phyloP scores from a whole-genome alignment of 2,113 vertebrate genomes.

The Myanophis thanlyinensis region DNA sequence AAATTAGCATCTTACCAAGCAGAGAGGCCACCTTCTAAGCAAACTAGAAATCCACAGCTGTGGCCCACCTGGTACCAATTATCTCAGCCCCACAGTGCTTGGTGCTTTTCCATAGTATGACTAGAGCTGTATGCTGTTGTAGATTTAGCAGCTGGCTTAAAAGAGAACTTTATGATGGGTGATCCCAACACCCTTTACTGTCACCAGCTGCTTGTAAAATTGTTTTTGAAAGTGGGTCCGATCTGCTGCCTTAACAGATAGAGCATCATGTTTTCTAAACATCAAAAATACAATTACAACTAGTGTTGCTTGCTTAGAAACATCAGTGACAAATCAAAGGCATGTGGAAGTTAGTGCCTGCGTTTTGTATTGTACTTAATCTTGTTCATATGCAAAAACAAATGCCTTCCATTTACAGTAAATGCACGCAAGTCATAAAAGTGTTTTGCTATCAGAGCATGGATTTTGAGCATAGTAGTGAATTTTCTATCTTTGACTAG shows the following conservation, averaged over 20 bases:
- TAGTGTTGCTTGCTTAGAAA: slow-evolving; percentile 45
- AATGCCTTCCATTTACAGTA: slow-evolving; percentile 24
- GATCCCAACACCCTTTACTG: slow-evolving; percentile 44
- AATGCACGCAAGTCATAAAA: neutral
- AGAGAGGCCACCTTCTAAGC: slow-evolving; percentile 42
- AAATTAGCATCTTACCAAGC: slow-evolving; percentile 47
- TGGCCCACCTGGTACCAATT: slow-evolving; percentile 58
- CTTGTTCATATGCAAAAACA: slow-evolving; percentile 40
- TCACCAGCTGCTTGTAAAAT: slow-evolving; percentile 52
- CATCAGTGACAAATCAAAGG: slow-evolving; percentile 33
- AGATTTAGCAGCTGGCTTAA: slow-evolving; percentile 48
- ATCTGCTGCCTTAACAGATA: slow-evolving; percentile 51
- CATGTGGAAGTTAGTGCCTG: slow-evolving; percentile 32
- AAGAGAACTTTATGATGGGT: slow-evolving; percentile 32
- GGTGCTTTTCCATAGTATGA: slow-evolving; percentile 38
- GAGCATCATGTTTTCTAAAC: neutral
- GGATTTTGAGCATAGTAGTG: neutral
- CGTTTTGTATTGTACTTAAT: slow-evolving; percentile 50
- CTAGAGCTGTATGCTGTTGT: slow-evolving; percentile 29
- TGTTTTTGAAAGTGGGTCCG: slow-evolving; percentile 32
- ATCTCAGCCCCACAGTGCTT: slow-evolving; percentile 44
- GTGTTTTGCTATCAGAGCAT: neutral
- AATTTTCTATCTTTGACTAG: neutral
- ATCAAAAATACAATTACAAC: neutral
- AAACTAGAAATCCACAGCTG: slow-evolving; percentile 43